Percentiles rank a stretch among this genome's conserved stretches.
Conservation (phyloP, 2,888 invertebrate species). For the Malthinus flaveolus region DNA sequence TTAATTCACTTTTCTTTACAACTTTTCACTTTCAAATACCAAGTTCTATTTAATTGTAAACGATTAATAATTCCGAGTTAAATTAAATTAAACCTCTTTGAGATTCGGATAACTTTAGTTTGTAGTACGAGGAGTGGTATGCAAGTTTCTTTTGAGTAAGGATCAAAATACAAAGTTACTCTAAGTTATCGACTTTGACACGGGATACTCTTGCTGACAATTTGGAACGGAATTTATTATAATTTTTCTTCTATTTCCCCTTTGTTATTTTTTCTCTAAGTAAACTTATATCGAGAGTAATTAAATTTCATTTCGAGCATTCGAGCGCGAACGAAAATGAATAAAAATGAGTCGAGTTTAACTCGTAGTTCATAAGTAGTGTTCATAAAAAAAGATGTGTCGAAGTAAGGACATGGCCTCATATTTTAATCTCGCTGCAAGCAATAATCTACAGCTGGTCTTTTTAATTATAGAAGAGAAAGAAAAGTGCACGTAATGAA, state of each 20-base stretch:
- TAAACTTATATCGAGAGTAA: conserved; percentile 1
- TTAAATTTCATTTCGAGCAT: conserved; percentile 10
- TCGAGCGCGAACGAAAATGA: too few relatives aligned
- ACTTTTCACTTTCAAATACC: conserved; percentile 6
- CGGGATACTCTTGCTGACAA: conserved; percentile 19
- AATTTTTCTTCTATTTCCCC: conserved; percentile 12
- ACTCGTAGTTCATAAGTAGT: too few relatives aligned
- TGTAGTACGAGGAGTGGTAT: conserved; percentile 23
- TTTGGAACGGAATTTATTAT: conserved; percentile 8
- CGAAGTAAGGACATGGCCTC: conserved; percentile 18
- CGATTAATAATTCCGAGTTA: conserved; percentile 29
- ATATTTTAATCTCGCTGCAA: conserved; percentile 31
- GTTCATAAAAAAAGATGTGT: conserved; percentile 21
- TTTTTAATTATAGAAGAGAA: conserved; percentile 44
- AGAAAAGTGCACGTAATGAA: conserved; percentile 45
- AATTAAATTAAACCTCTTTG: conserved; percentile 29
- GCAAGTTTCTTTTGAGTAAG: conserved; percentile 7
- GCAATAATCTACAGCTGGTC: conserved; percentile 46
- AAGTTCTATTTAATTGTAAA: conserved; percentile 28
- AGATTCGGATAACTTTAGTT: conserved; percentile 27
- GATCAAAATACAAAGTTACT: conserved; percentile 20
- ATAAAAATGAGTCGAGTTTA: too few relatives aligned
- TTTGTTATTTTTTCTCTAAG: not conserved
- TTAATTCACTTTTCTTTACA: conserved; percentile 11
- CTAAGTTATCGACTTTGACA: conserved; percentile 26